A percentile compares a stretch with the other conserved stretches of the same genome.
phyloP scores from a whole-genome alignment of 2,113 vertebrate genomes.

The Pyrgilauda ruficollis region DNA sequence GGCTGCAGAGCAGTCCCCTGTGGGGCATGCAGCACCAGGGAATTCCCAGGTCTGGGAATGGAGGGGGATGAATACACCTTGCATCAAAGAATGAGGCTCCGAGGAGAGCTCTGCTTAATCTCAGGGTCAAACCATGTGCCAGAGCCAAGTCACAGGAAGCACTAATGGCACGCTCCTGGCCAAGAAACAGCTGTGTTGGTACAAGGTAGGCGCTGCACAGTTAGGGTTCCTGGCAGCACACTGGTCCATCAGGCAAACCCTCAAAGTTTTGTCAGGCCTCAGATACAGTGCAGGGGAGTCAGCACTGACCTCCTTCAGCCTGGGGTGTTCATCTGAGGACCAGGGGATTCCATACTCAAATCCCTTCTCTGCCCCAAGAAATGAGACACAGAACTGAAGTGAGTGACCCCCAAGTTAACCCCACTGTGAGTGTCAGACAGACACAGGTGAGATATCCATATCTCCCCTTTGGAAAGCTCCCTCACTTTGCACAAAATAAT shows the following conservation, averaged over 20 bases:
- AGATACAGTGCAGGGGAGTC: not conserved
- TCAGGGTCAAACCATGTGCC: not conserved
- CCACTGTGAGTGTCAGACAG: not conserved
- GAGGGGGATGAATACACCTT: not conserved
- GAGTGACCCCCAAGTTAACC: not conserved
- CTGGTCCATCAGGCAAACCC: not conserved
- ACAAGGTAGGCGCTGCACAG: not conserved
- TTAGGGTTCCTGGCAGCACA: not conserved
- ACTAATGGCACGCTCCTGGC: rapidly evolving
- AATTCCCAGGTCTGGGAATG: not conserved
- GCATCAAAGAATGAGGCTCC: rapidly evolving
- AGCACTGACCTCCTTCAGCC: not conserved
- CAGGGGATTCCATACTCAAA: not conserved
- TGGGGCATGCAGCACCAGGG: not conserved
- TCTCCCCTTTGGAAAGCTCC: not conserved
- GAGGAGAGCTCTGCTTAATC: not conserved
- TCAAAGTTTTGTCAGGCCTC: not conserved
- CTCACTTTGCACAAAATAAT: not conserved
- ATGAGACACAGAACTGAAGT: not conserved
- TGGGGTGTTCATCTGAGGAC: not conserved
- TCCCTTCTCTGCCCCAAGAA: not conserved
- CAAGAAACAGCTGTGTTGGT: not conserved
- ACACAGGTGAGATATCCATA: not conserved
- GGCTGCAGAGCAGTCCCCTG: not conserved
- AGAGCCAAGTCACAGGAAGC: not conserved